Evolutionary conservation across 2,888 invertebrate genomes (phyloP), one percentile per base, ranked within the genome.

Genomic region (Hydroisotoma schaefferi): DNA sequence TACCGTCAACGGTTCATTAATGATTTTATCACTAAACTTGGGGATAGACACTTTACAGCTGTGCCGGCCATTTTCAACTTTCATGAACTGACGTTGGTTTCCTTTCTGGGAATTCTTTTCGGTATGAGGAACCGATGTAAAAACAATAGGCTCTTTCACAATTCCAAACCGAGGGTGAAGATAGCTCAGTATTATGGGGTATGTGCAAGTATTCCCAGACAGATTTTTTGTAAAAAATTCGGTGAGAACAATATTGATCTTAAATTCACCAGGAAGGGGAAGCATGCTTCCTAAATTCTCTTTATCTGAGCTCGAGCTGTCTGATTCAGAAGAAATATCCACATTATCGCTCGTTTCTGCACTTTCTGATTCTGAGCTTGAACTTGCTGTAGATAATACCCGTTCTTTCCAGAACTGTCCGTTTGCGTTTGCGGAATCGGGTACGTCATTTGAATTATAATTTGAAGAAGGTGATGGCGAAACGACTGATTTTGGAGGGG

Each of bases 1-100:
- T 1, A 67, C 57, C 8, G 59, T 67, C 25, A 67, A 51, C 2
- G 61, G 67, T 1, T 63, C 52, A 38, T 55, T 61, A 1, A 67
- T 27, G 6, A 59, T 23, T 6, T 33, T 43, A 47, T 63, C 63
- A 8, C 63, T 57, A 23, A 63, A 56, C n/a, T 38, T 38, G 0
- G 43, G 54, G 48, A 54, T 44, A 3, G 37, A 29, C 4, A 28
- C 47, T 5, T 44, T 37, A 1, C 33, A 18, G 12, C 37, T 29
- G 1, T 20, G 26, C 47, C 10, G 38, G 1, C 54, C 54, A 22
- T 54, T 54, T 2, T 27, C 27, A 2, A 54, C 22, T n/a, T 12
- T 2, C 8, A 27, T 38, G 3, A 29, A 12, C 20, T 27, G 26
- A 22, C 33, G 29, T 3, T 33, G 37, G 37, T 52, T 52, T 29